Percentiles rank a stretch among this genome's conserved stretches.
phyloP scores from a whole-genome alignment of 2,113 vertebrate genomes.

The Pelvicachromis taeniatus region DNA sequence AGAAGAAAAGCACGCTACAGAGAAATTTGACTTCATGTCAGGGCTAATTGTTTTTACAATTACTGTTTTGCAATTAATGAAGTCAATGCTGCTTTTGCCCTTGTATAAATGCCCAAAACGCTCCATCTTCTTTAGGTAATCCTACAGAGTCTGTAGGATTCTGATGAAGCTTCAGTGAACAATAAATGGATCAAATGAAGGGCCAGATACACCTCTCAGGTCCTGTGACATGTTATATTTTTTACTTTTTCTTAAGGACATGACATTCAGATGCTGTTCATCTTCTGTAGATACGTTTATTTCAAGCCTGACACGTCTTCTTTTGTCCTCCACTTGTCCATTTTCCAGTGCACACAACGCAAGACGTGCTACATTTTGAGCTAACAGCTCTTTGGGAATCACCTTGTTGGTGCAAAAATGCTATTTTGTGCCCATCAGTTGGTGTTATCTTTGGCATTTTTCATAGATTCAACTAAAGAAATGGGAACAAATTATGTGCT shows the following conservation, averaged over 20 bases:
- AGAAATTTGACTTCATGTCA: neutral
- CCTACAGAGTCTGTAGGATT: neutral
- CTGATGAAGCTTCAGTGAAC: neutral
- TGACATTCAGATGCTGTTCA: neutral
- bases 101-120: neutral
- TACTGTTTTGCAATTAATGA: neutral
- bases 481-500: neutral
- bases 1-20: neutral
- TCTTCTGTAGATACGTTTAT: accelerated
- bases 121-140: neutral
- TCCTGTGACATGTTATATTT: neutral
- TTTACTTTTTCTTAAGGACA: neutral
- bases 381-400: neutral
- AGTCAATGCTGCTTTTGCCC: neutral
- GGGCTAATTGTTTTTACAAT: neutral
- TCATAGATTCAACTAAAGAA: neutral
- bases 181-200: neutral
- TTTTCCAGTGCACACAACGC: neutral
- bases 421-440: neutral
- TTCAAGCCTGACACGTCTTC: neutral
- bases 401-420: neutral
- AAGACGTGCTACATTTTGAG: neutral
- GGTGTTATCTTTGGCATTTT: neutral
- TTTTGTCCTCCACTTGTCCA: neutral
- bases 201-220: neutral